phyloP scores from a whole-genome alignment of 2,113 vertebrate genomes.

The Tragelaphus imberbis region DNA sequence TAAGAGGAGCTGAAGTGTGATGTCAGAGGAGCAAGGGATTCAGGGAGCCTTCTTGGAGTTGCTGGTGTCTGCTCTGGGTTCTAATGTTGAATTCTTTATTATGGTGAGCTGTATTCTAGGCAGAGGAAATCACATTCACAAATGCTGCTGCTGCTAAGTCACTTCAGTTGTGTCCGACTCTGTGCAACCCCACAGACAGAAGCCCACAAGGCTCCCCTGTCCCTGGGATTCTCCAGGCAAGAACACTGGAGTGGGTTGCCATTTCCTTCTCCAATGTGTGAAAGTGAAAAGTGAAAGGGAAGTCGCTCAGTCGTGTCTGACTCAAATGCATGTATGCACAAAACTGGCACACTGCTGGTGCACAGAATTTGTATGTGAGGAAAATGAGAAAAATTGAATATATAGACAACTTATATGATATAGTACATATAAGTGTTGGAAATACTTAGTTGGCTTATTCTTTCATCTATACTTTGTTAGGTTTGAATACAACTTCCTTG shows the following conservation, averaged over 20 bases:
- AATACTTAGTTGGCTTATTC: neutral
- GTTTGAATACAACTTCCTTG: neutral
- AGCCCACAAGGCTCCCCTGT: too few species aligned
- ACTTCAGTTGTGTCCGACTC: too few species aligned
- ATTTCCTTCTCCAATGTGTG: too few species aligned
- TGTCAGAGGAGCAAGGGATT: neutral
- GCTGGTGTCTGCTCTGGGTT: neutral
- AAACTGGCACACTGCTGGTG: neutral
- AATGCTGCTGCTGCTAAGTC: neutral
- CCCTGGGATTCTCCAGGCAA: too few species aligned
- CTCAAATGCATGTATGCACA: neutral
- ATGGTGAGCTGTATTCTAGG: neutral
- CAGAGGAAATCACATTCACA: neutral
- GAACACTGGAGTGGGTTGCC: too few species aligned
- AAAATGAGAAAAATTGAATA: neutral
- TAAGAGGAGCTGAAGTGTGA: neutral
- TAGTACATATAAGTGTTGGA: neutral
- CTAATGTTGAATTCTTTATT: neutral
- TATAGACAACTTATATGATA: neutral
- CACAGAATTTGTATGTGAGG: neutral
- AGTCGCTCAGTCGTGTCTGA: too few species aligned
- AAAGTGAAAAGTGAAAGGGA: too few species aligned
- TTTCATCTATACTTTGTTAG: neutral
- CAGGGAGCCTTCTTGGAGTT: neutral
- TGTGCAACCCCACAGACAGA: too few species aligned